Conservation (phyloP, 2,888 invertebrate genomes). For the Catocala fraxini region DNA sequence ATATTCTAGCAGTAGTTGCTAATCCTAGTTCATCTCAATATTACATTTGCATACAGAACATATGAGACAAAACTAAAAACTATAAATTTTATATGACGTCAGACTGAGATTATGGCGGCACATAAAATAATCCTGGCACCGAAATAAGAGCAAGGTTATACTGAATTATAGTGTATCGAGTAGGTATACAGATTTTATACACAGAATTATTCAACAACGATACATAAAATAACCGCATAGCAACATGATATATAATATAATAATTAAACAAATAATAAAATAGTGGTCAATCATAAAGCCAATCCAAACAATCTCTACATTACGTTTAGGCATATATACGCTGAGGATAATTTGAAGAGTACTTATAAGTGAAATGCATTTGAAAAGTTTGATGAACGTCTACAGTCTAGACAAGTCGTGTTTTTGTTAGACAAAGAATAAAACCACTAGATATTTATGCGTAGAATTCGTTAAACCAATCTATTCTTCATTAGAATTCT, state of each 20-base stretch:
- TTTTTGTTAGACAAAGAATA: conserved; percentile 19
- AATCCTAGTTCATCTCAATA: too few relatives aligned
- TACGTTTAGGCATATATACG: neutral
- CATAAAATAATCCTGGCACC: conserved; percentile 29
- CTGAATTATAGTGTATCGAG: conserved; percentile 18
- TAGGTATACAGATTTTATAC: neutral
- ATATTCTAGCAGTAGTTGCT: too few relatives aligned
- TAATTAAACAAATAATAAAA: too few relatives aligned
- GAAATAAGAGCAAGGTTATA: conserved; percentile 27
- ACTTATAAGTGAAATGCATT: conserved; percentile 16
- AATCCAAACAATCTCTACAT: conserved; percentile 11
- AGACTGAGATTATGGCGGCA: conserved; percentile 20
- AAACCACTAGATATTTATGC: conserved; percentile 16
- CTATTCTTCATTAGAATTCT: conserved; percentile 34
- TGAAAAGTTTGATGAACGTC: conserved; percentile 37
- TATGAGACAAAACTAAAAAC: conserved; percentile 14
- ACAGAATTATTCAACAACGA: too few relatives aligned
- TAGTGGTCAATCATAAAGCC: neutral
- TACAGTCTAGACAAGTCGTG: conserved; percentile 25
- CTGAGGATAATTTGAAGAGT: conserved; percentile 26
- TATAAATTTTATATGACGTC: conserved; percentile 17
- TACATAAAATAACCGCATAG: too few relatives aligned
- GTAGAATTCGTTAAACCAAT: conserved; percentile 13
- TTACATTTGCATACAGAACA: neutral
- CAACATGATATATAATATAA: too few relatives aligned